These are phyloP conservation scores for Thecocarcelia acutangulata DNA, from an alignment of 2,888 invertebrate species.

Conservation along the genomic window DNA sequence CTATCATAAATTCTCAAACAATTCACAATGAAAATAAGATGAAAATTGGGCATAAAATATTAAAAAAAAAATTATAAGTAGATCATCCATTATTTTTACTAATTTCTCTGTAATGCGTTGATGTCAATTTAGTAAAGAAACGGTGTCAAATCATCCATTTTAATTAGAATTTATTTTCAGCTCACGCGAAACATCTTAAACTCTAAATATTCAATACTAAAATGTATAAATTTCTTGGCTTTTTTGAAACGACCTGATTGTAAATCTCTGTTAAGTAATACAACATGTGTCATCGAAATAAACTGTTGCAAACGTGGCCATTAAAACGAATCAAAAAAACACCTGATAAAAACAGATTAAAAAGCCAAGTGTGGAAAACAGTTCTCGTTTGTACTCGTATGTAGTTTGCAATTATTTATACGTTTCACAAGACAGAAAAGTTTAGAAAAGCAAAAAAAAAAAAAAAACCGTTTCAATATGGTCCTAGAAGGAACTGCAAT, in stretches of 20 bases:
- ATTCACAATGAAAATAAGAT: too few relatives aligned
- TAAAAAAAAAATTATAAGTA: too few relatives aligned
- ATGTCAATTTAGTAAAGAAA: too few relatives aligned
- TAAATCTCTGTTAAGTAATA: constrained; percentile 51
- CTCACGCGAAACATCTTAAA: not conserved
- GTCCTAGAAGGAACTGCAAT: constrained; percentile 33
- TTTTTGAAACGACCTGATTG: not conserved
- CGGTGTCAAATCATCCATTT: too few relatives aligned
- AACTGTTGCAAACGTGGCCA: constrained; percentile 53
- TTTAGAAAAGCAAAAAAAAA: not conserved
- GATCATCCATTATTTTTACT: not conserved
- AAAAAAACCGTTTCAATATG: not conserved
- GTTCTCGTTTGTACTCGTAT: not conserved
- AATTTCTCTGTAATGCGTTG: too few relatives aligned
- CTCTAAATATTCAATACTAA: not conserved
- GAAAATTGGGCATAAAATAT: too few relatives aligned
- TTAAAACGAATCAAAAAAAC: constrained; percentile 19
- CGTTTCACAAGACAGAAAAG: not conserved
- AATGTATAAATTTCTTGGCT: not conserved
- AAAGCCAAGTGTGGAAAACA: constrained; percentile 30
- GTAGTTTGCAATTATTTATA: not conserved
- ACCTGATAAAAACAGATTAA: not conserved
- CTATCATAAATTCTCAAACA: too few relatives aligned
- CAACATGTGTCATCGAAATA: constrained; percentile 47
- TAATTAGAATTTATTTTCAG: too few relatives aligned